Conservation (phyloP, 1,140 invertebrate species). For the Drosophila asahinai region DNA sequence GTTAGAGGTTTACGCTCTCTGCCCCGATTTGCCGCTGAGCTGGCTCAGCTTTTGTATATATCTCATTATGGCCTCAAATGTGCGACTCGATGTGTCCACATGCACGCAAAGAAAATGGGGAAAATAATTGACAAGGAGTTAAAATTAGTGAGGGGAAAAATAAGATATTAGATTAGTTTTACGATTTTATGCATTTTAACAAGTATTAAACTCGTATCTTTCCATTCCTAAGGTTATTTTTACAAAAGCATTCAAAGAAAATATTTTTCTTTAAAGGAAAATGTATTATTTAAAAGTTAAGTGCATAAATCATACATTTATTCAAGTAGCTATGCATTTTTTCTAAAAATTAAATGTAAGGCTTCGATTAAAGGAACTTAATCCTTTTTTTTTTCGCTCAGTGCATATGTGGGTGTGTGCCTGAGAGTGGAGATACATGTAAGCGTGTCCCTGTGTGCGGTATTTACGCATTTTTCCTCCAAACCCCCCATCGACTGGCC, state of each 20-base stretch:
- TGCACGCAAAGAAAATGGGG: not conserved
- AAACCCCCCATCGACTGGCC: not conserved
- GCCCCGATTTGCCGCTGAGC: conserved; percentile 74
- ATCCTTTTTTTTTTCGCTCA: conserved; percentile 2
- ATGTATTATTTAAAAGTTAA: not conserved
- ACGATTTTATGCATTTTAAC: not conserved
- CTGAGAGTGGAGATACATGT: conserved; percentile 27
- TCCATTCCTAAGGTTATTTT: no score
- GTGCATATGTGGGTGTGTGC: conserved; percentile 34
- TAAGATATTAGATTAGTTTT: not conserved
- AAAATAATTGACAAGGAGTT: not conserved
- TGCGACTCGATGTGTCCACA: conserved; percentile 36
- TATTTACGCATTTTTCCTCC: conserved; percentile 75
- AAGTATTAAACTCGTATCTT: no score
- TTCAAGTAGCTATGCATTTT: not conserved
- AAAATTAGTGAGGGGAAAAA: not conserved
- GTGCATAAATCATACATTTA: not conserved
- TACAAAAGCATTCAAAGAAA: not conserved
- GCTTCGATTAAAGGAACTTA: no score
- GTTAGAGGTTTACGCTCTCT: conserved; percentile 76
- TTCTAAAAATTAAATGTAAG: not conserved
- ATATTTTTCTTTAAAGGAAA: no score
- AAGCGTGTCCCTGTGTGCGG: conserved; percentile 56
- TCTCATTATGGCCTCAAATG: conserved; percentile 78
- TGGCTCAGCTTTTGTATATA: conserved; percentile 76